Evolutionary conservation across 2,888 invertebrate genomes (phyloP).

Genomic region (Aethes cnicana): DNA sequence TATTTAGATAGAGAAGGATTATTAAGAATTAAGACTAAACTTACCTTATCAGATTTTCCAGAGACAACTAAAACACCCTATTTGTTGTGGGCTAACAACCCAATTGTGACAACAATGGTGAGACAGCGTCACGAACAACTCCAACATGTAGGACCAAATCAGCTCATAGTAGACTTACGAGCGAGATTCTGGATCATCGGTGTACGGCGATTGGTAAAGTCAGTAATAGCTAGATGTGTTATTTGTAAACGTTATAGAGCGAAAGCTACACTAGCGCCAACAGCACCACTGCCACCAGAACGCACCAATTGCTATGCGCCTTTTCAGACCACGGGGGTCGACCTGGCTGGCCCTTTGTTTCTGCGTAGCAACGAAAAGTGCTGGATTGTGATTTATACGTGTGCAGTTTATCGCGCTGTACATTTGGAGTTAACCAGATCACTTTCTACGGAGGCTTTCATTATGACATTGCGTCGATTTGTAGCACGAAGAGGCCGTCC

Average conservation of each 20-base stretch:
- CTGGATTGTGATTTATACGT: slow-evolving; percentile 23
- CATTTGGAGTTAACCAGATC: slow-evolving; percentile 29
- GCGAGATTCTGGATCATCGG: slow-evolving; percentile 14
- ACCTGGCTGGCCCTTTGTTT: slow-evolving; percentile 20
- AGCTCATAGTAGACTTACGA: not conserved
- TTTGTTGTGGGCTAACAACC: not conserved
- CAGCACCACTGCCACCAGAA: slow-evolving; percentile 12
- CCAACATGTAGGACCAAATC: slow-evolving; percentile 1
- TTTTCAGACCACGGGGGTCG: slow-evolving; percentile 22
- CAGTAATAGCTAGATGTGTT: not conserved
- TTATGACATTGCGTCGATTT: too few species aligned
- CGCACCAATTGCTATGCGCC: not conserved
- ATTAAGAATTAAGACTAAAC: not conserved
- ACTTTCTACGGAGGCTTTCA: too few species aligned
- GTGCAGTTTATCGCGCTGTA: slow-evolving; percentile 22
- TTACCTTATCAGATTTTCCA: not conserved
- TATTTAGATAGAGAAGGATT: too few species aligned
- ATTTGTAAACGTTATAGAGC: slow-evolving; percentile 7
- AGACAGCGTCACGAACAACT: not conserved
- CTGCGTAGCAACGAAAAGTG: slow-evolving; percentile 4
- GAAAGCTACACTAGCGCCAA: not conserved
- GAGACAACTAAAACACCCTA: not conserved
- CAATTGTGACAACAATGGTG: not conserved
- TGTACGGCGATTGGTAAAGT: slow-evolving; percentile 3
- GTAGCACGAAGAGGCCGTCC: too few species aligned